Percentiles rank a stretch among this genome's conserved stretches.
These are phyloP conservation scores for Alaudala cheleensis DNA, from an alignment of 2,113 vertebrate species.

Conservation along the genomic window DNA sequence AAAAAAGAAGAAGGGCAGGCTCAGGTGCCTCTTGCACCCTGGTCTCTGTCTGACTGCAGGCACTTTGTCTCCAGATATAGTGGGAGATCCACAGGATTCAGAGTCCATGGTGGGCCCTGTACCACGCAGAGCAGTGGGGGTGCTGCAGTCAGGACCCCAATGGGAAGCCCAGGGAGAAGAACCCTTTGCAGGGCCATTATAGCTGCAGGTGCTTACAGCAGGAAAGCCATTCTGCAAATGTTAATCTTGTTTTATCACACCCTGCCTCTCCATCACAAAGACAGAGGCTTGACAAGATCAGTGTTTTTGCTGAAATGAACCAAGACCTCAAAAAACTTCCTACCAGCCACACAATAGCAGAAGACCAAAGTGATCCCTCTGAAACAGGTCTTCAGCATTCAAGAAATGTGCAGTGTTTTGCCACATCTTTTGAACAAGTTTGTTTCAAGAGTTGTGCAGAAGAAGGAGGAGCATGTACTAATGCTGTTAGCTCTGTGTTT, in stretches of 20 bases:
- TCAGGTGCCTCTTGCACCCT: background rate
- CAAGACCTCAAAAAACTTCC: background rate
- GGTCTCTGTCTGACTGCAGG: background rate
- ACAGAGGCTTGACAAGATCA: background rate
- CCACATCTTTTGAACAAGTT: background rate
- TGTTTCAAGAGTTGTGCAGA: background rate
- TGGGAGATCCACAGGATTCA: rapidly evolving
- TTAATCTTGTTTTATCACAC: background rate
- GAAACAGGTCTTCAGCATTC: background rate
- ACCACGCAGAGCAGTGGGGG: background rate
- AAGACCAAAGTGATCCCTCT: background rate
- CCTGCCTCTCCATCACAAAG: background rate
- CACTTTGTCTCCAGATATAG: background rate
- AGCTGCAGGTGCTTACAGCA: rapidly evolving
- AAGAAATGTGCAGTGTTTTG: background rate
- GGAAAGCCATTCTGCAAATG: background rate
- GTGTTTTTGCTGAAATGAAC: background rate
- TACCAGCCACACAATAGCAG: background rate
- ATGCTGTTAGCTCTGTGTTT: background rate
- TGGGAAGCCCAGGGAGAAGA: background rate
- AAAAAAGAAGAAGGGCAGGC: background rate
- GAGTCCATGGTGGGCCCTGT: background rate
- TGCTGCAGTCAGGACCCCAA: background rate
- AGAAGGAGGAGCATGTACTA: background rate
- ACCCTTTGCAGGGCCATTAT: rapidly evolving